Base-by-base conservation (phyloP, 2,888 invertebrate species). In the Synergus gifuensis region DNA sequence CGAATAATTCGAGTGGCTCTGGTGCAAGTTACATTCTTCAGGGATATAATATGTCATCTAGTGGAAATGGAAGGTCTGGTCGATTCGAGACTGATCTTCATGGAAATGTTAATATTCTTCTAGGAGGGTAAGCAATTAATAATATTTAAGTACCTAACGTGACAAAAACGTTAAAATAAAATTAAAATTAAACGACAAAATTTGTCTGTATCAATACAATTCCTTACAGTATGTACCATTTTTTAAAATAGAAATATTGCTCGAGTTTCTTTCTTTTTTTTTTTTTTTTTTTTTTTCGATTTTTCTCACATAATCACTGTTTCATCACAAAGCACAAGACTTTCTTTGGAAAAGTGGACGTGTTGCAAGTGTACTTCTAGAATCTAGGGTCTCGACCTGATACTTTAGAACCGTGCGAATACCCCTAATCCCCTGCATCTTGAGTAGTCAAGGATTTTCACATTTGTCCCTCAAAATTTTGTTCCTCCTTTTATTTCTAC, bases 91-190 rank as follows among this genome's bases (percentile, higher is more conserved):
- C 87, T 46, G 93, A 93, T 87, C 91, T 94, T 83, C 94, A 95
- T 89, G 95, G 95, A 86, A 94, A 94, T 88, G 94, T 95, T 89
- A 96, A 96, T 92, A 94, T 96, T 85, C 94, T 96, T 87, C 94
- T 97, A 86, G 96, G 96, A 93, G 96, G 96, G 96, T 96, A 92
- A 94, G 95, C 85, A 79, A 54, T 58, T 58, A 11, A 58, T 18
- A 9, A 18, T 18, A 36, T 5, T 36, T 7, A 36, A 36, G 36
- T 28, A 28, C 28, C 28, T 28, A 28, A 28, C 28, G 28, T 28
- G 3, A 28, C 28, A 28, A 28, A 28, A 28, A 28, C 28, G 28
- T 3, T 2, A 28, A n/a, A n/a, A n/a, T n/a, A n/a, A n/a, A n/a
- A n/a, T n/a, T n/a, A n/a, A n/a, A n/a, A n/a, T n/a, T n/a, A n/a